A percentile compares a stretch with the other conserved stretches of the same genome.
phyloP scores from a whole-genome alignment of 2,113 vertebrate species.

The human region DNA sequence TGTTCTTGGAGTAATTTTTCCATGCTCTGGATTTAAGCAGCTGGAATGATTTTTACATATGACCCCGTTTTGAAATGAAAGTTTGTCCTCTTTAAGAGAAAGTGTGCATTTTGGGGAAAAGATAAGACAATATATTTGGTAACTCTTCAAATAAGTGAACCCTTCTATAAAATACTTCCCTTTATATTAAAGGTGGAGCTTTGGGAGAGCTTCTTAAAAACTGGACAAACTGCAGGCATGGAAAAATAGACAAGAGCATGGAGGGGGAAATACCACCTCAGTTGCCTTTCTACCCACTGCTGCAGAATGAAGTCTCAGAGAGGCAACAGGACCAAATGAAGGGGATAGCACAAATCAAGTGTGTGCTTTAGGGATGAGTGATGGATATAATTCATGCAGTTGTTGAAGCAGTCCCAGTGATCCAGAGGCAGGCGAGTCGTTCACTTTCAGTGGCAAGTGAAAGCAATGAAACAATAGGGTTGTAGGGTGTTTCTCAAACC shows the following conservation, averaged over 20 bases:
- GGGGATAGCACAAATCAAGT: neutral
- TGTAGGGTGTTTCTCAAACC: neutral
- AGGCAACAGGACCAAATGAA: neutral
- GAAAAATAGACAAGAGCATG: neutral
- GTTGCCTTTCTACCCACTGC: neutral
- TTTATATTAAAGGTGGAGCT: conserved; percentile 28
- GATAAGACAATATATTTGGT: conserved; percentile 1
- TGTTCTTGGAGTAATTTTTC: conserved; percentile 30
- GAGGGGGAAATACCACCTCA: neutral
- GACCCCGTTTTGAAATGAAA: conserved; percentile 41
- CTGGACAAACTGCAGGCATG: neutral
- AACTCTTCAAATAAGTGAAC: conserved; percentile 30
- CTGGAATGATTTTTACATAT: conserved; percentile 35
- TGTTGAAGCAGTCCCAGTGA: neutral
- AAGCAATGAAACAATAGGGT: neutral
- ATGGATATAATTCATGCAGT: neutral
- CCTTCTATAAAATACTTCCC: neutral
- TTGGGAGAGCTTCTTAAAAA: neutral
- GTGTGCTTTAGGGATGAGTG: neutral
- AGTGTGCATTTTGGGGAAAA: conserved; percentile 49
- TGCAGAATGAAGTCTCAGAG: neutral
- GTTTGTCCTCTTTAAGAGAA: conserved; percentile 25
- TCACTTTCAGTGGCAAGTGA: neutral
- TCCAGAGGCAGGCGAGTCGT: neutral
- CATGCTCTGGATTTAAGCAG: conserved; percentile 35